phyloP scores from a whole-genome alignment of 1,140 invertebrate genomes.

The Cyphomyrmex costatus region DNA sequence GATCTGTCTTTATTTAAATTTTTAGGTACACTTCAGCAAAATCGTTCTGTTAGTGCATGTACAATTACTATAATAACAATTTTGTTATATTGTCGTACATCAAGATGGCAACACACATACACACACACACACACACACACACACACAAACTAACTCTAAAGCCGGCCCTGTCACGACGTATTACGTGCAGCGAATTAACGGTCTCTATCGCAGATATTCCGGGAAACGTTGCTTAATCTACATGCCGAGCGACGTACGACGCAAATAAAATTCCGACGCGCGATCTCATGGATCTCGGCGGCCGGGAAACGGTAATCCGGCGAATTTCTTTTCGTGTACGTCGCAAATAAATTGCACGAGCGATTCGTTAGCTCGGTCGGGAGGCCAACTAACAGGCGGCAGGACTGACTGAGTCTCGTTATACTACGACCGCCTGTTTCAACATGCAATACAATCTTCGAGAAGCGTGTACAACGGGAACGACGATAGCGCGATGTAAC shows the following conservation, averaged over 20 bases:
- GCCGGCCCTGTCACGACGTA: not conserved
- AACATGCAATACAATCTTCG: constrained; percentile 48
- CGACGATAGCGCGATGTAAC: constrained; percentile 32
- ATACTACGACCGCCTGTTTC: constrained; percentile 25
- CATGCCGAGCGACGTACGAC: constrained; percentile 30
- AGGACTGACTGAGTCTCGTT: constrained; percentile 22
- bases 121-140: no score
- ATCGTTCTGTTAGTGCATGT: no score
- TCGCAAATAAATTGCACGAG: constrained; percentile 47
- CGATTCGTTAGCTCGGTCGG: constrained; percentile 43
- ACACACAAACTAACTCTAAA: no score
- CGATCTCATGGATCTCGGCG: constrained; percentile 25
- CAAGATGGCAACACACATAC: not conserved
- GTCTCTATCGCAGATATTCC: constrained; percentile 44
- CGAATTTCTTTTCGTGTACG: constrained; percentile 56
- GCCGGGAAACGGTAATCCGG: not conserved
- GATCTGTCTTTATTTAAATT: no score
- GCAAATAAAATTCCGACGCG: constrained; percentile 51
- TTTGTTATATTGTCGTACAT: not conserved
- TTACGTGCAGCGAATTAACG: constrained; percentile 42
- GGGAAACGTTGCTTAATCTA: constrained; percentile 42
- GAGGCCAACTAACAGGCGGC: not conserved
- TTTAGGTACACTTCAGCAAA: no score
- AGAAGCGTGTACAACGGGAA: not conserved
- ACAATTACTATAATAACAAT: no score